phyloP scores from a whole-genome alignment of 1,140 invertebrate genomes.

The Arctopsyche grandis region DNA sequence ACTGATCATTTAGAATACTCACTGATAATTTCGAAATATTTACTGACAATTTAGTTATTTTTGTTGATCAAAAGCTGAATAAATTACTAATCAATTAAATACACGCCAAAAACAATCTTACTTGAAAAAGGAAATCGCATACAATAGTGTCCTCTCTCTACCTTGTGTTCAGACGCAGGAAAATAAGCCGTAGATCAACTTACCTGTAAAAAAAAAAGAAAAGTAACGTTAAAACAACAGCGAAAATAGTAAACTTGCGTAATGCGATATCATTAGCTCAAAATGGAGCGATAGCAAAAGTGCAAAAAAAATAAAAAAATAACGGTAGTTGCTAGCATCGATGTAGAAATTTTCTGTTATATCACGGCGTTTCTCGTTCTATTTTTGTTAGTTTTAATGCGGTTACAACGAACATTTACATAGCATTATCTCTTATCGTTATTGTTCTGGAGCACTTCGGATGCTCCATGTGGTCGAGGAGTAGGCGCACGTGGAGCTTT shows the following conservation, averaged over 20 bases:
- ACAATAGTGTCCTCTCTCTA: background rate
- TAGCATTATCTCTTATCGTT: background rate
- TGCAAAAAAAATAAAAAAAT: background rate
- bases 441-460: background rate
- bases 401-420: background rate
- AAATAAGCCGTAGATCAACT: background rate
- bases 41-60: too few species aligned
- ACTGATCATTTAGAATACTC: too few species aligned
- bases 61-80: too few species aligned
- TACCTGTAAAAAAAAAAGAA: conserved; percentile 13
- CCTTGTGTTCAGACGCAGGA: background rate
- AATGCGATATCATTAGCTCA: background rate
- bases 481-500: background rate
- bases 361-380: background rate
- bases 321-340: background rate
- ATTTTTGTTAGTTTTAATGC: background rate
- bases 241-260: background rate
- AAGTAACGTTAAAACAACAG: background rate
- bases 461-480: background rate
- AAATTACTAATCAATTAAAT: too few species aligned
- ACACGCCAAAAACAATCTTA: too few species aligned
- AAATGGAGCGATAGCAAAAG: background rate
- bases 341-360: background rate
- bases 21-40: too few species aligned
- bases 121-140: too few species aligned